Evolutionary conservation across 2,888 invertebrate genomes (phyloP), one percentile per base, ranked within the genome.

Genomic region (Athrips mouffetella): DNA sequence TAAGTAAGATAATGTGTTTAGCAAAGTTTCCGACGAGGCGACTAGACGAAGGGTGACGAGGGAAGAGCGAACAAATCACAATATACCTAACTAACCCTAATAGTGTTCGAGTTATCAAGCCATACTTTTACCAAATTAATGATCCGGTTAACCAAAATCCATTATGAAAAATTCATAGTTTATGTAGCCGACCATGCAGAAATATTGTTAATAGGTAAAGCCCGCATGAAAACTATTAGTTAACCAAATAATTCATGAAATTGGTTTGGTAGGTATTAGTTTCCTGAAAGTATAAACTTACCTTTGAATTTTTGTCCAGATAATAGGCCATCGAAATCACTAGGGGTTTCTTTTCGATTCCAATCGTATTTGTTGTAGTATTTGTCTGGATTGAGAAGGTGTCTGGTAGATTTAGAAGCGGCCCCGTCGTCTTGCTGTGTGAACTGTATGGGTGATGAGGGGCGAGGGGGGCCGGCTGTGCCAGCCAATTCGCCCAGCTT

Each of bases 371-470:
- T 92, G 47, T 86, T 85, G 59, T 86, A 92, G 71, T 92, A 92
- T 63, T 92, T 90, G 67, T 93, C 92, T 6, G 93, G 93, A 44
- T 93, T 91, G 54, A 93, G 85, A 41, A 95, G 87, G 79, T 95
- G 95, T 65, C 94, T 90, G 6, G 95, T 95, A 8, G 94, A 94
- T 80, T 95, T 95, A 13, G 94, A 94, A 1, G 93, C 93, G 49
- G 91, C 91, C 35, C 91, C 91, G 64, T 94, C 94, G 55, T 94
- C 94, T 46, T 94, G 93, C 72, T 94, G 94, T 1, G 94, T 95
- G 75, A 93, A 94, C 65, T 94, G 93, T 62, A 93, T 91, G 2
- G 93, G 92, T 0, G 94, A 94, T 59, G 93, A 94, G n/a, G 93
- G 92, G 57, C 93, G 89, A 7, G 92, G 89, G 0, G 95, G 94